Percentiles rank a stretch among this genome's conserved stretches.
Conservation (phyloP, 2,113 vertebrate genomes). For the Clarias gariepinus region DNA sequence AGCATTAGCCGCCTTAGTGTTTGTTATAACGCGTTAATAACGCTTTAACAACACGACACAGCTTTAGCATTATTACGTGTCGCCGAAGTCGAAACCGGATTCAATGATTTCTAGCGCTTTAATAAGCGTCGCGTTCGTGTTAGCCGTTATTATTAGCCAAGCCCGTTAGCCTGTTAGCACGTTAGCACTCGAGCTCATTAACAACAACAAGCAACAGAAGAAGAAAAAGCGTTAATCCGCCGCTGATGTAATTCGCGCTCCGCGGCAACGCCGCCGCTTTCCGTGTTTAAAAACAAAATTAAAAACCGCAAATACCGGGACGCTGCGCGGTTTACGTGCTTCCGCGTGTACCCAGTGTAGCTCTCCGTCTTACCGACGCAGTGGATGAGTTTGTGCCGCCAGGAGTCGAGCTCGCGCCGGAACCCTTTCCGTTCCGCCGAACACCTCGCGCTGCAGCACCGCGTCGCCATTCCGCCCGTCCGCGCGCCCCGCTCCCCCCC, state of each 20-base stretch:
- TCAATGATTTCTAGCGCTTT: no score
- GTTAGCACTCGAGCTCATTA: conserved; percentile 45
- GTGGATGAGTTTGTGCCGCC: conserved; percentile 94
- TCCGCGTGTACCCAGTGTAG: no score
- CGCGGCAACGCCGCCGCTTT: background rate
- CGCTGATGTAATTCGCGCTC: conserved; percentile 5
- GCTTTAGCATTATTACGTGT: background rate
- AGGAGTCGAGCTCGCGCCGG: conserved; percentile 96
- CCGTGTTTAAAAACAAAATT: background rate
- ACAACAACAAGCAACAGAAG: background rate
- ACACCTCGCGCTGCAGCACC: conserved; percentile 92
- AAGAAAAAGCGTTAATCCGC: background rate
- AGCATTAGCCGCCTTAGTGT: background rate
- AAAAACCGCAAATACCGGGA: no score
- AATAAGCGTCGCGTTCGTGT: no score
- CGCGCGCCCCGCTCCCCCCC: conserved; percentile 51
- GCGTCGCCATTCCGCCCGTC: conserved; percentile 88
- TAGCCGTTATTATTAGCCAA: background rate
- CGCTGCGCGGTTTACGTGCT: no score
- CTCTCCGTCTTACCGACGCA: conserved; percentile 85
- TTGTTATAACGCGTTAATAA: background rate
- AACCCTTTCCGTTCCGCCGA: conserved; percentile 93
- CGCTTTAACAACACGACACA: background rate
- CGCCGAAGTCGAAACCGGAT: background rate
- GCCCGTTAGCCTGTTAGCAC: conserved; percentile 39